phyloP scores from a whole-genome alignment of 2,113 vertebrate genomes.

The Melozone crissalis region DNA sequence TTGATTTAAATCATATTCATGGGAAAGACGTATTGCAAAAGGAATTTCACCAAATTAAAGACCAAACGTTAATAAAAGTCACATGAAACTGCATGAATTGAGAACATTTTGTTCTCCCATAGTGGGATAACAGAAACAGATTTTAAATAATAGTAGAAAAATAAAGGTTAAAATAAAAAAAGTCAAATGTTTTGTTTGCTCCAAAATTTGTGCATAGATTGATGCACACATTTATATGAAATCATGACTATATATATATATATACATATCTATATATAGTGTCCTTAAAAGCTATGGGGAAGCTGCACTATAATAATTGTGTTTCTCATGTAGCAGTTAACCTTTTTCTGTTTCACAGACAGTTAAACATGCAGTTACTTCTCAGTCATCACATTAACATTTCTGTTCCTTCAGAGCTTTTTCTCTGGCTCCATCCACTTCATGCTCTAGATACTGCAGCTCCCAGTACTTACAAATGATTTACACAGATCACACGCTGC shows the following conservation, averaged over 20 bases:
- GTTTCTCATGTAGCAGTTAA: neutral
- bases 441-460: constrained; percentile 38
- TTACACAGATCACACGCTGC: constrained; percentile 51
- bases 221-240: neutral
- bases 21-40: neutral
- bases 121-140: neutral
- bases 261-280: neutral
- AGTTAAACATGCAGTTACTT: neutral
- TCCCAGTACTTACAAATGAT: constrained; percentile 14
- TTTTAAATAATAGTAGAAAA: neutral
- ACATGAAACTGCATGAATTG: neutral
- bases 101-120: neutral
- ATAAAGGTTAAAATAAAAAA: neutral
- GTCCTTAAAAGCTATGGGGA: neutral
- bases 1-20: neutral
- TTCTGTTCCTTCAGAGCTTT: neutral
- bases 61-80: neutral
- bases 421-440: constrained; percentile 12
- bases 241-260: neutral
- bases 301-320: neutral
- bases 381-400: neutral
- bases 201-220: neutral
- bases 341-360: neutral
- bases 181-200: neutral
- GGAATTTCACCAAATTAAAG: neutral